Base-by-base conservation (phyloP, 1,140 invertebrate species). In the Diprion similis region DNA sequence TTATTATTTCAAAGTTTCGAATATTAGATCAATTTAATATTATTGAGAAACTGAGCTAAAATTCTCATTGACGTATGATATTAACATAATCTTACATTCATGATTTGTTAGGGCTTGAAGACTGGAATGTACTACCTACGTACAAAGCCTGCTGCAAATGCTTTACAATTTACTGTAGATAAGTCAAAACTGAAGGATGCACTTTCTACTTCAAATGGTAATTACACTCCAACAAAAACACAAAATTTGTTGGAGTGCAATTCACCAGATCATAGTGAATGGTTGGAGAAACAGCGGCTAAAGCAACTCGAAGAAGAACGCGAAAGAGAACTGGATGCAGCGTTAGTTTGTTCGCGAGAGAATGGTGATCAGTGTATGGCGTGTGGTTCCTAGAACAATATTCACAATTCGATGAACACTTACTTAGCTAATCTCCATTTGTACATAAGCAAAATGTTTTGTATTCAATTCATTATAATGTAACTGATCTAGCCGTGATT, bases 121-220 rank as follows among this genome's bases (percentile, higher is more conserved):
- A 99, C 98, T 46, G 98, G 98, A 51, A 99, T 99, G 97, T 99
- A 99, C 87, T 99, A 99, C 86, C 89, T 99, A 73, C 90, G 98
- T 46, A 99, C 97, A 0, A 99, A 98, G 81, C 96, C 98, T 10
- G 98, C 98, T 8, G 97, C 95, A 2, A 94, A 97, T 84, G 96
- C 98, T 9, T 97, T 99, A 80, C 97, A 99, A 85, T 99, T 99
- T 85, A 99, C 98, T 13, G 97, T 99, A 0, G 97, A 99, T 85
- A 99, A 99, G 83, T 90, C 91, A 0, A 96, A 94, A 84, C 84
- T 95, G 9, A 87, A 85, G 69, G 86, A 81, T 73, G 66, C 59
- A 8, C 82, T 6, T 17, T 74, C 72, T 13, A 19, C 66, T 4
- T 68, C 19, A 10, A 82, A 84, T 76, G 76, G 73, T 7, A 64